Evolutionary conservation across 2,797 vertebrate genomes (phyloP).

Genomic region (Bradypodion pumilum): DNA sequence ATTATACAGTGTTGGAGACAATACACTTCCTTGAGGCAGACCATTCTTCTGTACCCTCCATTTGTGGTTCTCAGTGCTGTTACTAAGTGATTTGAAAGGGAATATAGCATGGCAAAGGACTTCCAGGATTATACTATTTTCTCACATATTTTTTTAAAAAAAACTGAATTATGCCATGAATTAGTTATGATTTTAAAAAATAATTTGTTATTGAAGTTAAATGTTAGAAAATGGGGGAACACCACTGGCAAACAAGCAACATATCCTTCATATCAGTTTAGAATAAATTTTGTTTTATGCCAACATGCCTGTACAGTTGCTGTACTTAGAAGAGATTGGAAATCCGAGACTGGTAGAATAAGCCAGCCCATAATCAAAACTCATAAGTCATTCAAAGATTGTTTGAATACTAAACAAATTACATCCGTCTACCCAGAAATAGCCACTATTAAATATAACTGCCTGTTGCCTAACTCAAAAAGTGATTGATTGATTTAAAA

Average conservation of each 20-base stretch:
- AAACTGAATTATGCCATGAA: slow-evolving; percentile 28
- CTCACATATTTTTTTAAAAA: not conserved
- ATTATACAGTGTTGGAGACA: too few relatives aligned
- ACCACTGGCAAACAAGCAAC: slow-evolving; percentile 36
- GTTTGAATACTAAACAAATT: slow-evolving; percentile 28
- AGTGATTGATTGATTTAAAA: slow-evolving; percentile 42
- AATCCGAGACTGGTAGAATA: slow-evolving; percentile 43
- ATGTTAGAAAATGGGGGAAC: slow-evolving; percentile 43
- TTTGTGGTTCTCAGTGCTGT: too few relatives aligned
- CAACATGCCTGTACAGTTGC: slow-evolving; percentile 34
- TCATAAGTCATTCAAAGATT: slow-evolving; percentile 42
- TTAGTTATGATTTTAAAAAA: slow-evolving; percentile 24
- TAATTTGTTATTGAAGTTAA: slow-evolving; percentile 26
- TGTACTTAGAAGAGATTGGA: slow-evolving; percentile 52
- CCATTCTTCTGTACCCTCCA: too few relatives aligned
- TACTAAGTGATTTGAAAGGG: too few relatives aligned
- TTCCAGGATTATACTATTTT: not conserved
- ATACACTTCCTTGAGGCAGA: too few relatives aligned
- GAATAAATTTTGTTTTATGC: slow-evolving; percentile 29
- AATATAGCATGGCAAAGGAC: not conserved
- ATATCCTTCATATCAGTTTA: slow-evolving; percentile 41
- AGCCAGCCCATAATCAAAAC: slow-evolving; percentile 46
- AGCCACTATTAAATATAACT: slow-evolving; percentile 45
- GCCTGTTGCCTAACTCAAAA: not conserved
- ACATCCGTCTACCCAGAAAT: slow-evolving; percentile 42